Evolutionary conservation across 2,797 vertebrate genomes (phyloP).

Genomic region (Alectoris magna): DNA sequence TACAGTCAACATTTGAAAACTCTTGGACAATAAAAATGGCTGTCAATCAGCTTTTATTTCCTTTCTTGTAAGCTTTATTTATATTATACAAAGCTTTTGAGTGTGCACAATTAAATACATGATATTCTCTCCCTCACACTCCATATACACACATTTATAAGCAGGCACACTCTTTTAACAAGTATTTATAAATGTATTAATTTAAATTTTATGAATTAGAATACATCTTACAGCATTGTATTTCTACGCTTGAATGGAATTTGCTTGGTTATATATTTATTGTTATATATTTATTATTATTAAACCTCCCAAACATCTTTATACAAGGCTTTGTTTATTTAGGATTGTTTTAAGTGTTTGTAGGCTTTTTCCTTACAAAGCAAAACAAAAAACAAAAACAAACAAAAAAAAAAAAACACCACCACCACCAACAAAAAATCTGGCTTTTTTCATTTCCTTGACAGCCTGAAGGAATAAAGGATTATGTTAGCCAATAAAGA

Average conservation of each 20-base stretch:
- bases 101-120: background rate
- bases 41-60: background rate
- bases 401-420: background rate
- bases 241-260: background rate
- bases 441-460: background rate
- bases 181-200: background rate
- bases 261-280: background rate
- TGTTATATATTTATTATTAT: too few species aligned
- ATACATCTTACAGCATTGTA: background rate
- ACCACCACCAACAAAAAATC: too few species aligned
- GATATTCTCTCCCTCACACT: background rate
- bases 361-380: too few species aligned
- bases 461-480: background rate
- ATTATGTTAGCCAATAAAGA: background rate
- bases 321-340: too few species aligned
- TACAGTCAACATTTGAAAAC: background rate
- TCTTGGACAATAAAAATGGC: background rate
- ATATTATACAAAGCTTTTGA: background rate
- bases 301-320: too few species aligned
- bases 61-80: background rate
- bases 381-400: too few species aligned
- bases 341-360: too few species aligned
- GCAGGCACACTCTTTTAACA: background rate
- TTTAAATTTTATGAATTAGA: background rate
- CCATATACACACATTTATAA: background rate